Conservation (phyloP, 2,888 invertebrate species). For the Hedya salicella region DNA sequence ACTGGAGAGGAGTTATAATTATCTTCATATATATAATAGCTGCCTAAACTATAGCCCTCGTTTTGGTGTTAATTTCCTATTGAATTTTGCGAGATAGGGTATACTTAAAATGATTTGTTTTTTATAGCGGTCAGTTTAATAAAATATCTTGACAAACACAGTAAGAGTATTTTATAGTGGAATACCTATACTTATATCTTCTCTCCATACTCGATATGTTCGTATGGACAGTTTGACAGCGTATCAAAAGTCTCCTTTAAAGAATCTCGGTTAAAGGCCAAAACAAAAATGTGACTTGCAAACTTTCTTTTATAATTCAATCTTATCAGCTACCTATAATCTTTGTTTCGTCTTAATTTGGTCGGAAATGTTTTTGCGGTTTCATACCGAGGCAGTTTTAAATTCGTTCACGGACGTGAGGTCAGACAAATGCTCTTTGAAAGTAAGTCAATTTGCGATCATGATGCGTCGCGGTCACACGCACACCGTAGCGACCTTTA, state of each 20-base stretch:
- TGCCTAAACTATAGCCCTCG: too few species aligned
- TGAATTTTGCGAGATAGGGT: too few species aligned
- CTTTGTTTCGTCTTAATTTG: conserved; percentile 44
- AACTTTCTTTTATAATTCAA: conserved; percentile 42
- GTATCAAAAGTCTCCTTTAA: conserved; percentile 9
- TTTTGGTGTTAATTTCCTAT: too few species aligned
- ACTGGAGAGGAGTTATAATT: too few species aligned
- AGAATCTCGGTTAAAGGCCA: conserved; percentile 40
- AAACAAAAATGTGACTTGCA: conserved; percentile 37
- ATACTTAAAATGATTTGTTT: too few species aligned
- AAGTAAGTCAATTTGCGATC: conserved; percentile 59
- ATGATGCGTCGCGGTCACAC: conserved; percentile 34
- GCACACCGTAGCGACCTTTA: conserved; percentile 15
- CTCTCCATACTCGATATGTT: conserved; percentile 9
- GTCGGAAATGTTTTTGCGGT: conserved; percentile 59
- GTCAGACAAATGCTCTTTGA: conserved; percentile 57
- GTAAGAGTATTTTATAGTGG: too few species aligned
- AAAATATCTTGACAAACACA: too few species aligned
- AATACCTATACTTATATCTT: neutral
- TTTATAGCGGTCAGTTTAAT: too few species aligned
- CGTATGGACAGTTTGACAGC: conserved; percentile 23
- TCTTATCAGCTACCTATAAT: conserved; percentile 41
- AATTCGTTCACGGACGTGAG: conserved; percentile 65
- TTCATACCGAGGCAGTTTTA: conserved; percentile 58
- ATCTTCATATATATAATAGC: too few species aligned